Percentiles rank a stretch among this genome's conserved stretches.
Evolutionary conservation across 2,888 invertebrate genomes (phyloP).

Genomic region (Archaeoteleia sp.): DNA sequence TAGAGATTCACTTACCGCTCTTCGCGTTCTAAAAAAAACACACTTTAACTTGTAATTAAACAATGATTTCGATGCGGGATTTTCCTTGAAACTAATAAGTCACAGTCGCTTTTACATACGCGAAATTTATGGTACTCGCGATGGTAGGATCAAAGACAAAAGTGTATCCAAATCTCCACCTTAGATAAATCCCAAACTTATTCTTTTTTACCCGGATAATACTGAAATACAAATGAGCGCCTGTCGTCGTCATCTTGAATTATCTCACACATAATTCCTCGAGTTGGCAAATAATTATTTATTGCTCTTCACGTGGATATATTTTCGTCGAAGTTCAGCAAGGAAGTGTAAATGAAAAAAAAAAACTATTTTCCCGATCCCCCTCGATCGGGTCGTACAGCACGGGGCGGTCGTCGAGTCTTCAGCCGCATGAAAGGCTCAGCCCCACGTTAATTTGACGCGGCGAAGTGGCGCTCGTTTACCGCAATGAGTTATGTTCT

Average conservation of each 20-base stretch:
- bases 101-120: too few species aligned
- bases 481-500: slow-evolving; percentile 68
- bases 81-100: too few species aligned
- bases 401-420: slow-evolving; percentile 47
- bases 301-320: slow-evolving; percentile 32
- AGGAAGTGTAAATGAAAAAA: slow-evolving; percentile 5
- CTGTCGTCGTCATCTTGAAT: slow-evolving; percentile 44
- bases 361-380: slow-evolving; percentile 32
- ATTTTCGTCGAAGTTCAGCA: slow-evolving; percentile 19
- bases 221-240: slow-evolving; percentile 40
- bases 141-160: too few species aligned
- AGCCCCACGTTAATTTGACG: slow-evolving; percentile 66
- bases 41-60: too few species aligned
- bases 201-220: slow-evolving; percentile 11
- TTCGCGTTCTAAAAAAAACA: too few species aligned
- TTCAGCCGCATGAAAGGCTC: slow-evolving; percentile 50
- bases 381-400: slow-evolving; percentile 40
- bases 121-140: too few species aligned
- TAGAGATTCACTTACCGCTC: too few species aligned
- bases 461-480: slow-evolving; percentile 66
- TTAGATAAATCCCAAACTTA: background rate
- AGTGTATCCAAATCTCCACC: too few species aligned
- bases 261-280: slow-evolving; percentile 31
- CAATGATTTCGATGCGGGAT: too few species aligned
- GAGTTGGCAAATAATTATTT: slow-evolving; percentile 42